Evolutionary conservation across 2,888 invertebrate species (phyloP).

Genomic region (Plagodis pulveraria): DNA sequence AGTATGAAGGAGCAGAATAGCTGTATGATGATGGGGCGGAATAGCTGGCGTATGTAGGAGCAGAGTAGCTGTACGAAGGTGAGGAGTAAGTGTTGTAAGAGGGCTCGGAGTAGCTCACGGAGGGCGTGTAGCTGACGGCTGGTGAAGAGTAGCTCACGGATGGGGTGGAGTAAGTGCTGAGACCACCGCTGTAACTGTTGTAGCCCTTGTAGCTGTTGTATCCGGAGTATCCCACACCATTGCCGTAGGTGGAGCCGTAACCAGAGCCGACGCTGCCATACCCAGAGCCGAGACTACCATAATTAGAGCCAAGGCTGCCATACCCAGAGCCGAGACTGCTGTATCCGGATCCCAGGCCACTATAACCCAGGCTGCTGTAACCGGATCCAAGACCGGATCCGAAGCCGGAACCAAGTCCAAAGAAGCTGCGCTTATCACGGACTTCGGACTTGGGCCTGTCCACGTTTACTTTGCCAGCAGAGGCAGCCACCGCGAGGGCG

Average conservation of each 20-base stretch:
- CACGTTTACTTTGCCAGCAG: conserved; percentile 24
- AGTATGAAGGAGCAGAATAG: neutral
- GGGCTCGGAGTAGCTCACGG: conserved; percentile 12
- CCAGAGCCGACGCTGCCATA: conserved; percentile 11
- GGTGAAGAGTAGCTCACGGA: conserved; percentile 16
- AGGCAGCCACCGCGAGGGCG: conserved; percentile 42
- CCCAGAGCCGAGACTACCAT: conserved; percentile 23
- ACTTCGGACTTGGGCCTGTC: conserved; percentile 35
- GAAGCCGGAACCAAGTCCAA: conserved; percentile 36
- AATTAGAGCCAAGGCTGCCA: conserved; percentile 9
- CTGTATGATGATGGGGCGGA: neutral
- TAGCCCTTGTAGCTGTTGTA: conserved; percentile 18
- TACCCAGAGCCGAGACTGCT: conserved; percentile 4
- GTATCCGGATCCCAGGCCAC: conserved; percentile 21
- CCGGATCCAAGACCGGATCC: conserved; percentile 19
- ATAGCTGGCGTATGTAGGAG: neutral
- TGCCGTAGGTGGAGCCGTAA: conserved; percentile 19
- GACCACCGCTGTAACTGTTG: conserved; percentile 10
- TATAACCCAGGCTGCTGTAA: neutral
- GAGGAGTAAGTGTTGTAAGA: conserved; percentile 20
- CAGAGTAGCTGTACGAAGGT: conserved; percentile 12
- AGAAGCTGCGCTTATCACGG: conserved; percentile 56
- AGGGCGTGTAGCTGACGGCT: conserved; percentile 26
- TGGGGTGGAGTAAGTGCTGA: conserved; percentile 22
- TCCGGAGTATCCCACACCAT: conserved; percentile 20